A percentile compares a stretch with the other conserved stretches of the same genome.
Evolutionary conservation across 1,140 invertebrate genomes (phyloP).

Genomic region (Hestina assimilis): DNA sequence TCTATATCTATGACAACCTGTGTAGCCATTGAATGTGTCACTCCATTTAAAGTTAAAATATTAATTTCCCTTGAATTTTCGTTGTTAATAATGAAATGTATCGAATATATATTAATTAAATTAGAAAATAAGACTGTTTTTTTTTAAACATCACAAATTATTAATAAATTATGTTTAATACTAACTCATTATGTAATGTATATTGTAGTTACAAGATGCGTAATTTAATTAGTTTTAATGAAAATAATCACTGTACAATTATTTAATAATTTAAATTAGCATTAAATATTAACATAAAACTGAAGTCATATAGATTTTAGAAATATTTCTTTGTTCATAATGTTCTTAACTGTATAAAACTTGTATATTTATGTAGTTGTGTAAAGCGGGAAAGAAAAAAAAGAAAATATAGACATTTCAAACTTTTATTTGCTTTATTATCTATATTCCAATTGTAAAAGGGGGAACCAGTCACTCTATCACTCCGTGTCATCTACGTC

Average conservation of each 20-base stretch:
- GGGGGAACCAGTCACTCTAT: conserved; percentile 72
- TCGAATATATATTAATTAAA: too few species aligned
- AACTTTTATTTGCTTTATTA: conserved; percentile 75
- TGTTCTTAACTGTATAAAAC: conserved; percentile 17
- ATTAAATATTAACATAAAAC: neutral
- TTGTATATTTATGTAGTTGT: conserved; percentile 28
- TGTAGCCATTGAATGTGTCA: too few species aligned
- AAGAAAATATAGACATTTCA: conserved; percentile 50
- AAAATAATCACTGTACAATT: neutral
- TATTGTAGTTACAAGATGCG: neutral
- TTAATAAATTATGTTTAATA: neutral
- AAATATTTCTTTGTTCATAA: too few species aligned
- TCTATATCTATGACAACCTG: too few species aligned
- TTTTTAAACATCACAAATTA: too few species aligned
- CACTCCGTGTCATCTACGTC: conserved; percentile 71
- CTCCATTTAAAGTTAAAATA: too few species aligned
- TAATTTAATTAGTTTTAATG: neutral
- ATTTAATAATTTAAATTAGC: neutral
- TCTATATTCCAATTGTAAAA: conserved; percentile 77
- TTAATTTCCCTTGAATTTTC: too few species aligned
- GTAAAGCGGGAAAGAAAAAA: conserved; percentile 33
- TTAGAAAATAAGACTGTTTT: too few species aligned
- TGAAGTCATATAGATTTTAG: neutral
- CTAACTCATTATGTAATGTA: neutral
- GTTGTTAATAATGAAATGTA: too few species aligned